Conservation (phyloP, 2,113 vertebrate genomes). For the Trinectes maculatus region DNA sequence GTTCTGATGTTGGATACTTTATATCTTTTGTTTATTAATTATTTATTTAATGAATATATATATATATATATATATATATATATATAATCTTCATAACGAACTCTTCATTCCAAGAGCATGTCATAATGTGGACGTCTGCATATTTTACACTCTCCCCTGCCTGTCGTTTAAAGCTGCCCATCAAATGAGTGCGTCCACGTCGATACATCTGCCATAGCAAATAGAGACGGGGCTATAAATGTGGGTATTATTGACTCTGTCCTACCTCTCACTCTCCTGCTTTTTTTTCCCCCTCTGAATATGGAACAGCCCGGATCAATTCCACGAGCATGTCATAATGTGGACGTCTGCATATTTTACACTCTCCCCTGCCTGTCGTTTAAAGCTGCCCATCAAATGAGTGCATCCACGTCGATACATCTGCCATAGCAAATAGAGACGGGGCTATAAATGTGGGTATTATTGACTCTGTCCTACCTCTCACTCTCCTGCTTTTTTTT, state of each 20-base stretch:
- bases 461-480: slow-evolving; percentile 45
- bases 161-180: slow-evolving; percentile 16
- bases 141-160: neutral
- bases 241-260: slow-evolving; percentile 40
- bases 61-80: too few relatives aligned
- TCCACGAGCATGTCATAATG: slow-evolving; percentile 78
- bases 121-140: too few relatives aligned
- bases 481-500: slow-evolving; percentile 8
- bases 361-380: neutral
- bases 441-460: slow-evolving; percentile 29
- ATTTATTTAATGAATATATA: too few relatives aligned
- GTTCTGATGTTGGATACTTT: too few relatives aligned
- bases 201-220: slow-evolving; percentile 35
- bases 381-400: slow-evolving; percentile 32
- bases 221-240: slow-evolving; percentile 41
- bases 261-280: slow-evolving; percentile 18
- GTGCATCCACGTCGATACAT: slow-evolving; percentile 22
- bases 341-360: slow-evolving; percentile 44
- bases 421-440: slow-evolving; percentile 41
- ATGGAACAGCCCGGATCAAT: slow-evolving; percentile 76
- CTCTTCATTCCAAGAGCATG: too few relatives aligned
- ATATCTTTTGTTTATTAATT: too few relatives aligned
- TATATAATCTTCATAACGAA: too few relatives aligned
- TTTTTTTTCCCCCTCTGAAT: slow-evolving; percentile 51
- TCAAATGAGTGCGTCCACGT: slow-evolving; percentile 30